Base-by-base conservation (phyloP, 2,113 vertebrate genomes). In the Egretta garzetta region DNA sequence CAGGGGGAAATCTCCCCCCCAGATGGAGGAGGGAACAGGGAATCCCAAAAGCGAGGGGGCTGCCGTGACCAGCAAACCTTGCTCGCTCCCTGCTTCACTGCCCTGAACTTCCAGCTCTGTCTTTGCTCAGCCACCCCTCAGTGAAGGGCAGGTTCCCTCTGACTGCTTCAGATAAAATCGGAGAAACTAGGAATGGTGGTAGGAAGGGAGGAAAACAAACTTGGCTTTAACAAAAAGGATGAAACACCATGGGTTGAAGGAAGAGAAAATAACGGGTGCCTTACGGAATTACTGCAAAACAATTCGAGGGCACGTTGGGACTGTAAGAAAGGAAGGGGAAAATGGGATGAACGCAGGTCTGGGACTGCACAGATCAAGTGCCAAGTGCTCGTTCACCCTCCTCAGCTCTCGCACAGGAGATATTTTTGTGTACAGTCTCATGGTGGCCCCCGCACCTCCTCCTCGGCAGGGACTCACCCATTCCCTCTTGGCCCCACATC, bases 251-350 rank as follows among this genome's bases (percentile, higher is more conserved):
- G n/a, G 60, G 30, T 9, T 56, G 49, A 80, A 43, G 1, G 4
- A 80, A 62, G 16, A 72, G 58, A 80, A 66, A 39, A n/a, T 8
- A 64, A 32, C 5, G 39, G 15, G 53, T 9, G 55, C 1, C 1
- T 33, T 39, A 23, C 12, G 30, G 35, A 30, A 72, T n/a, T 22
- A 43, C 63, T 15, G 59, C 14, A 32, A 21, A 81, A 28, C 21
- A 58, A 33, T 1, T 16, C 27, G 35, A 32, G 53, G 55, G 74
- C 6, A 28, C 0, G 0, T 24, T 35, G 0, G 6, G 26, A 56
- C 39, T 26, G 52, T 7, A n/a, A 17, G 55, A 58, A 62, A 39
- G 45, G 27, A 56, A 18, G 17, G 12, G 20, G 85, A 16, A 33
- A 75, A 41, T 0, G 16, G 66, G 28, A 71, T 1, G 39, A 58